Evolutionary conservation across 2,888 invertebrate species (phyloP).

Genomic region (Apamea anceps): DNA sequence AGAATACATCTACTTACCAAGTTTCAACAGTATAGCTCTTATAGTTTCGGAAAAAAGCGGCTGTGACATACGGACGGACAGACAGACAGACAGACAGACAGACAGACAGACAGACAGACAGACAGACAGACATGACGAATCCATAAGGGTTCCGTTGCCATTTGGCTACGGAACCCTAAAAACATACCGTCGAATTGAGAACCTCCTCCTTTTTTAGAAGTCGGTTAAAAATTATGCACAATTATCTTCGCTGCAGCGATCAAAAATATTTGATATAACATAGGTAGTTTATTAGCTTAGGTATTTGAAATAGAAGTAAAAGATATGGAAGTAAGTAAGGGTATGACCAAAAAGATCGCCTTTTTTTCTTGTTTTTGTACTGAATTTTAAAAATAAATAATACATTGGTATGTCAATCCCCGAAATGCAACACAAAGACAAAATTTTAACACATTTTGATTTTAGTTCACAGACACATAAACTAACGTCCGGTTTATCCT

Average conservation of each 20-base stretch:
- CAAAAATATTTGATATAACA: neutral
- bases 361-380: too few species aligned
- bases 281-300: neutral
- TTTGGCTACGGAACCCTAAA: too few species aligned
- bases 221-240: neutral
- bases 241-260: neutral
- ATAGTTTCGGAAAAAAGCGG: too few species aligned
- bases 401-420: neutral
- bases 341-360: neutral
- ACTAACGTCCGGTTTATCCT: neutral
- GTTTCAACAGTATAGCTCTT: too few species aligned
- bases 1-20: too few species aligned
- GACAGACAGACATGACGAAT: too few species aligned
- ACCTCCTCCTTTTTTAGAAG: too few species aligned
- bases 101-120: too few species aligned
- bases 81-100: too few species aligned
- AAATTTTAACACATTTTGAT: neutral
- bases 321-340: neutral
- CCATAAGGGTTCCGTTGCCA: too few species aligned
- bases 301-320: neutral
- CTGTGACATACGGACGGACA: too few species aligned
- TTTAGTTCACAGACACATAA: neutral
- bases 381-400: neutral
- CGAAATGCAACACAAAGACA: neutral
- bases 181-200: too few species aligned